Percentiles rank a stretch among this genome's conserved stretches.
phyloP scores from a whole-genome alignment of 2,113 vertebrate genomes.

The Cyphomyrus discorhynchus region DNA sequence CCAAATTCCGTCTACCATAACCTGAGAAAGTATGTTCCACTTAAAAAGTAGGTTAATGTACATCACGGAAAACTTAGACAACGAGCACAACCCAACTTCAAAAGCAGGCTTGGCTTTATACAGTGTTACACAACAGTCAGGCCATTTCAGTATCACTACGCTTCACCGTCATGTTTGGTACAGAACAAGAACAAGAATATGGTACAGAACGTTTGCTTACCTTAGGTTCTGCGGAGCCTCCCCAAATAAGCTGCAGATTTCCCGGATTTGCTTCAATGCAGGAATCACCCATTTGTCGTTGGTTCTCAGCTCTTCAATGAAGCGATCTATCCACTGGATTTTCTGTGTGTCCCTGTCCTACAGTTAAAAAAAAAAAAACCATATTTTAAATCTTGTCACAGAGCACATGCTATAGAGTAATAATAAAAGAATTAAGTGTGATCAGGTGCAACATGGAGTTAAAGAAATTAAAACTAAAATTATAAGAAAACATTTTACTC shows the following conservation, averaged over 20 bases:
- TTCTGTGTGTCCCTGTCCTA: slow-evolving; percentile 97
- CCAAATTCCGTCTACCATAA: neutral
- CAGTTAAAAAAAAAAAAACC: slow-evolving; percentile 25
- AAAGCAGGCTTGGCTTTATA: neutral
- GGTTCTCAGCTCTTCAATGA: slow-evolving; percentile 97
- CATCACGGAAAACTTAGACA: neutral
- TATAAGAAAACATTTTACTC: neutral
- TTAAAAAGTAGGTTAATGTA: neutral
- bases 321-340: slow-evolving; percentile 98
- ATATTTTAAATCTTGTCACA: neutral
- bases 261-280: slow-evolving; percentile 96
- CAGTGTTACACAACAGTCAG: neutral
- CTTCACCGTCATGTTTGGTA: neutral
- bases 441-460: neutral
- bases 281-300: slow-evolving; percentile 99
- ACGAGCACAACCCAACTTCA: neutral
- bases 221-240: slow-evolving; percentile 98
- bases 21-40: neutral
- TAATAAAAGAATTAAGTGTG: neutral
- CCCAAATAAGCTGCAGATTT: slow-evolving; percentile 98
- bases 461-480: neutral
- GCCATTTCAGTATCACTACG: neutral
- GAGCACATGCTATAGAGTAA: neutral
- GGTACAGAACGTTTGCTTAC: slow-evolving; percentile 50
- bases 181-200: neutral